Evolutionary conservation across 2,888 invertebrate genomes (phyloP), one percentile per base, ranked within the genome.

Genomic region (Chorisops tibialis): DNA sequence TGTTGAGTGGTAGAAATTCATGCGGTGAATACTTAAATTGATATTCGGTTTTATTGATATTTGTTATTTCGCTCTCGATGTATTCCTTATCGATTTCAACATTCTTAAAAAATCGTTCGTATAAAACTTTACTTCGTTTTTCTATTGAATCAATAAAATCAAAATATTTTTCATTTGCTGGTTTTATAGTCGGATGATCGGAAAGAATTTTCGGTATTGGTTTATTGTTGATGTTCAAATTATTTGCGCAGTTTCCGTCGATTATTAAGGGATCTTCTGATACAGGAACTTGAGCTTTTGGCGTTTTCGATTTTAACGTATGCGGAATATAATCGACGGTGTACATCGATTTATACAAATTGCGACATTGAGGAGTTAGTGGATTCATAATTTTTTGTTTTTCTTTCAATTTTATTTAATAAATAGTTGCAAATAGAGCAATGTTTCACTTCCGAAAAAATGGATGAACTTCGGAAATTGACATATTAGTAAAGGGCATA

Each of bases 21-120:
- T 69, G 61, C 2, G 68, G 69, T 2, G 71, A 71, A 59, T 67
- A 70, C n/a, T 43, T 24, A 4, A 60, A 49, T 61, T 68, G 67
- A 61, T 73, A 72, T 2, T 54, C 51, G 1, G 67, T 68, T 59
- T 66, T 67, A 24, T 68, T 65, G 7, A 66, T 50, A 16, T 70
- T 59, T 19, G 58, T 65, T 2, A 67, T 47, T 64, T 61, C 51
- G 24, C 58, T 24, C 47, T 67, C 63, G 9, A 70, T 51, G 3
- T 61, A 6, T 7, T 59, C 22, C 1, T 63, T 49, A 30, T 69
- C 65, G 1, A 68, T 62, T 12, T 63, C 45, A 1, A 67, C 67
- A 48, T 62, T 39, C 22, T 61, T 50, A 54, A 70, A 71, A 59
- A 66, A 67, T 11, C 61, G 38, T 4, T 69, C 60, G 56, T 65